phyloP scores from a whole-genome alignment of 2,113 vertebrate genomes.

The Elgaria multicarinata region DNA sequence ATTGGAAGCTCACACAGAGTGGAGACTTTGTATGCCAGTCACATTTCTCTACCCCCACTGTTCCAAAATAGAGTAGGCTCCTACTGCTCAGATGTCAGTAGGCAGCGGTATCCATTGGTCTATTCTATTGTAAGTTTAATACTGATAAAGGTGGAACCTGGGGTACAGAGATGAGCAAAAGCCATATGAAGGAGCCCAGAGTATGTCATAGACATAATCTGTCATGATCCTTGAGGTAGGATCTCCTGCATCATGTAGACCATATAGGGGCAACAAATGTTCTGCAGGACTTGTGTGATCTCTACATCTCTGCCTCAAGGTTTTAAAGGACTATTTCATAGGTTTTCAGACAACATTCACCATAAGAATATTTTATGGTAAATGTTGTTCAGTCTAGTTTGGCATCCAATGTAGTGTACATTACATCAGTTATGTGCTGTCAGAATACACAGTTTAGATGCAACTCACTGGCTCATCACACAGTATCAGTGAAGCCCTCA shows the following conservation, averaged over 20 bases:
- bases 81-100: neutral
- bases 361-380: neutral
- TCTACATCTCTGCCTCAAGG: neutral
- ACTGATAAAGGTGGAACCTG: neutral
- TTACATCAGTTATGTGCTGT: neutral
- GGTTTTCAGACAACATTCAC: neutral
- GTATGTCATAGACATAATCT: neutral
- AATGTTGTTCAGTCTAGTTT: neutral
- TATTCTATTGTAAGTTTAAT: neutral
- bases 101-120: neutral
- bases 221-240: neutral
- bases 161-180: neutral
- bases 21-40: no score
- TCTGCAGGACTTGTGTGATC: neutral
- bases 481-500: neutral
- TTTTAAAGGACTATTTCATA: neutral
- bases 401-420: neutral
- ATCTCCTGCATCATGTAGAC: no score
- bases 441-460: neutral
- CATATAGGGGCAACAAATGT: neutral
- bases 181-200: neutral
- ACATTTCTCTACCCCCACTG: no score
- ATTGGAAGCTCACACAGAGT: no score
- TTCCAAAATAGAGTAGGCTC: no score
- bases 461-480: neutral